Base-by-base conservation (phyloP, 2,113 vertebrate genomes). In the Perognathus longimembris region DNA sequence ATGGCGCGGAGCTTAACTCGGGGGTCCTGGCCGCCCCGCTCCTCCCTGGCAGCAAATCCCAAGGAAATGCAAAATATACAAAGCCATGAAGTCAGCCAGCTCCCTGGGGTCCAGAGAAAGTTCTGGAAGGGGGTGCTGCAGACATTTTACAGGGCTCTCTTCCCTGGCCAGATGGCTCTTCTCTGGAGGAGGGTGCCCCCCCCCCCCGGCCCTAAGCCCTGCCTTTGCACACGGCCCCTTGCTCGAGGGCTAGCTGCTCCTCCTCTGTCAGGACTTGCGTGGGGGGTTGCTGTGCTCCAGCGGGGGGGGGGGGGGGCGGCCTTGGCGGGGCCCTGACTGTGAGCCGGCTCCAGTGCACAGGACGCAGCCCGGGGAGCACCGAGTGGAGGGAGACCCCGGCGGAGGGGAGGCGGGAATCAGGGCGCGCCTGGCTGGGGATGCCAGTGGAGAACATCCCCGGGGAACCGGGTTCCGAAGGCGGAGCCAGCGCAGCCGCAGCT, bases 1-100 rank as follows among this genome's bases (percentile, higher is more conserved):
- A 96, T 74, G 93, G 90, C 93, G 83, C 40, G 34, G 92, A 74
- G 80, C 92, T 95, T 94, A 84, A 93, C 83, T 57, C 3, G 50
- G 50, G 71, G 82, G 59, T 61, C 63, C 75, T 92, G 83, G 61
- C 66, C 88, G 79, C 66, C 45, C 88, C 54, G 38, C 66, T 14
- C 21, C 61, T 79, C 9, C 34, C 84, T 32, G 17, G 89, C 75
- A 93, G 36, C 80, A 61, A 28, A 93, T 95, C 90, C 85, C 86
- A 80, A 88, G 83, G 80, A 96, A 90, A 92, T 86, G 75, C 86
- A 80, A 9, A 90, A 86, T 89, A 18, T 17, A 54, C 14, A 54
- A 54, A 54, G 50, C 50, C 14, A 54, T 18, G 15, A 15, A 54
- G 50, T 54, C 15, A 18, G 50, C 50, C 15, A 18, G 50, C 50